These are phyloP conservation scores for Agelas oroides DNA, from an alignment of 37 sponge, comb jelly and placozoan genomes.

Conservation along the genomic window DNA sequence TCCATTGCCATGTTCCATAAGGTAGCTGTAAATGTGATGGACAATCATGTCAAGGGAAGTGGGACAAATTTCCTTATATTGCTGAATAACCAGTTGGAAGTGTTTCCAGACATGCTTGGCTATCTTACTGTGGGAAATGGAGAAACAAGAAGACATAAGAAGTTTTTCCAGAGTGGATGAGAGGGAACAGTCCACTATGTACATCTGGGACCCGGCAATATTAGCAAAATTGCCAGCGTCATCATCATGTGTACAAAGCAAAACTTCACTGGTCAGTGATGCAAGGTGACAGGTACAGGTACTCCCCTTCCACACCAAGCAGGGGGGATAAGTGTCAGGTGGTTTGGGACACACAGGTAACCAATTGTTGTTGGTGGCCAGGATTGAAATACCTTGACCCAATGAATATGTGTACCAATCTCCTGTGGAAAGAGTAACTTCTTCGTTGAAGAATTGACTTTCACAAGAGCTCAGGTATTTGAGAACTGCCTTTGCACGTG, in stretches of 20 bases:
- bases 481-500: slow-evolving; percentile 30
- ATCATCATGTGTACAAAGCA: neutral
- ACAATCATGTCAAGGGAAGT: neutral
- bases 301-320: slow-evolving; percentile 44
- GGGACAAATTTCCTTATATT: neutral
- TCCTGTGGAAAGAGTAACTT: neutral
- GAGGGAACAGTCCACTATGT: neutral
- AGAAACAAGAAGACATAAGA: neutral
- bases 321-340: slow-evolving; percentile 25
- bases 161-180: neutral
- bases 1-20: neutral
- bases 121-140: neutral
- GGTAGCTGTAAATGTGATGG: neutral
- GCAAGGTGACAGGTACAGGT: slow-evolving; percentile 7
- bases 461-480: neutral
- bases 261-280: neutral
- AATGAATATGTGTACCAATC: neutral
- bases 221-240: neutral
- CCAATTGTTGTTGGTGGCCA: neutral
- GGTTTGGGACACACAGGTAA: slow-evolving; percentile 19
- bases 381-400: neutral
- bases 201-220: slow-evolving; percentile 34
- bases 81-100: neutral
- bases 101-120: neutral
- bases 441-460: neutral